A percentile compares a stretch with the other conserved stretches of the same genome.
phyloP scores from a whole-genome alignment of 2,888 invertebrate genomes.

The Acanthopleura granulata region DNA sequence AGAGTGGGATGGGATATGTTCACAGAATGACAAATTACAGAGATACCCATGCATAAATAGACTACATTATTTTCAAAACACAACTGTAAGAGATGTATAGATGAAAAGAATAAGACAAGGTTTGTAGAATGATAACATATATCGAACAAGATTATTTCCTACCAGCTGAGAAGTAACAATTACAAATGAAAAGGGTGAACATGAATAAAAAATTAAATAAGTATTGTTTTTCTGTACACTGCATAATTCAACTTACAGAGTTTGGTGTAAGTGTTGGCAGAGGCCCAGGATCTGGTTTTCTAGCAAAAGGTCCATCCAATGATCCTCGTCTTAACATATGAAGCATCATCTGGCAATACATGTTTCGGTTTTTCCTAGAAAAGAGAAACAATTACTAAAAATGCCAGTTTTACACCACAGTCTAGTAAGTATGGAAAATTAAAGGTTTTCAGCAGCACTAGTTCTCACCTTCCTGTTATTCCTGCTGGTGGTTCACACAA shows the following conservation, averaged over 20 bases:
- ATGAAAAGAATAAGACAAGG: too few species aligned
- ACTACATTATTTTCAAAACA: too few species aligned
- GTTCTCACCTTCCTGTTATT: constrained; percentile 50
- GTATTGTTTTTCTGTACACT: background rate
- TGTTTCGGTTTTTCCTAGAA: constrained; percentile 62
- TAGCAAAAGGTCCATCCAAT: constrained; percentile 62
- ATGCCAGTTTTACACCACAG: too few species aligned
- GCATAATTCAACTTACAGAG: constrained; percentile 49
- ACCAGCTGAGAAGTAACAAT: too few species aligned
- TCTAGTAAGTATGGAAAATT: too few species aligned
- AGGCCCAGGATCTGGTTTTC: constrained; percentile 61
- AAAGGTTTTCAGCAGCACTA: background rate
- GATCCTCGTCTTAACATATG: constrained; percentile 65
- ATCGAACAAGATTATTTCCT: too few species aligned
- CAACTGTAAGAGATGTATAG: too few species aligned
- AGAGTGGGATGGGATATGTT: too few species aligned
- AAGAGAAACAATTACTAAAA: constrained; percentile 18
- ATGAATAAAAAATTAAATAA: background rate
- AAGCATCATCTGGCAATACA: constrained; percentile 62
- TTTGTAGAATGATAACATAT: too few species aligned
- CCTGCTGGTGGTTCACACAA: constrained; percentile 63
- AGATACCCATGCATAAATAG: too few species aligned
- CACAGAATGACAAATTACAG: too few species aligned
- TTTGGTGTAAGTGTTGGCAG: constrained; percentile 61
- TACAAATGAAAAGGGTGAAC: too few species aligned